Conservation (phyloP, 2,888 invertebrate genomes). For the Diploptera punctata region DNA sequence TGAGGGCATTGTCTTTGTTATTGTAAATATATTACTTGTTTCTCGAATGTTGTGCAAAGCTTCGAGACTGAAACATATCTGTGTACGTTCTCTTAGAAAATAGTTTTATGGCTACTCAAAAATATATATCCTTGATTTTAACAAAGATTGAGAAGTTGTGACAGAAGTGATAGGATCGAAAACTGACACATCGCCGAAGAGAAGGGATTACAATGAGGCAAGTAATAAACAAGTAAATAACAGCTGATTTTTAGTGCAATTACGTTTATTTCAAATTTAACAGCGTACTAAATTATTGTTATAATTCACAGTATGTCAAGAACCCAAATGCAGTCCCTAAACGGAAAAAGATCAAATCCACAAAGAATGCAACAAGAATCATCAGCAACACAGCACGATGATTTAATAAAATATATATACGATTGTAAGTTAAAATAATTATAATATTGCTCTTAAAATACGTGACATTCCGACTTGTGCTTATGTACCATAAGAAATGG, state of each 20-base stretch:
- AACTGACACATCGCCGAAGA: background rate
- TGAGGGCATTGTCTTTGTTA: background rate
- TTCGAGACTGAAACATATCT: background rate
- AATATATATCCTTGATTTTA: background rate
- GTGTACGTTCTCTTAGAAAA: background rate
- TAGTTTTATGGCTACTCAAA: slow-evolving; percentile 12
- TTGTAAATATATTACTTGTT: background rate
- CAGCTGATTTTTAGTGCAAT: too few relatives aligned
- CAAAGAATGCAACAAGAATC: slow-evolving; percentile 39
- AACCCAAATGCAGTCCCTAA: slow-evolving; percentile 37
- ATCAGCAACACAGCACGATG: slow-evolving; percentile 38
- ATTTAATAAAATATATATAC: slow-evolving; percentile 40
- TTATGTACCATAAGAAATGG: too few relatives aligned
- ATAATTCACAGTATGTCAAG: slow-evolving; percentile 25
- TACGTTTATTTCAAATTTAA: background rate
- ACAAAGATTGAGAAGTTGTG: background rate
- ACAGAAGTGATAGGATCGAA: background rate
- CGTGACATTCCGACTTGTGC: too few relatives aligned
- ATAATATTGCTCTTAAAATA: too few relatives aligned
- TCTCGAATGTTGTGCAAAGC: background rate
- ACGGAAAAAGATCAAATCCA: slow-evolving; percentile 38
- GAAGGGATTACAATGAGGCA: slow-evolving; percentile 11
- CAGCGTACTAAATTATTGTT: background rate
- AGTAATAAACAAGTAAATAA: background rate
- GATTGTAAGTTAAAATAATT: slow-evolving; percentile 41